Evolutionary conservation across 2,113 vertebrate species (phyloP).

Genomic region (Peromyscus leucopus): DNA sequence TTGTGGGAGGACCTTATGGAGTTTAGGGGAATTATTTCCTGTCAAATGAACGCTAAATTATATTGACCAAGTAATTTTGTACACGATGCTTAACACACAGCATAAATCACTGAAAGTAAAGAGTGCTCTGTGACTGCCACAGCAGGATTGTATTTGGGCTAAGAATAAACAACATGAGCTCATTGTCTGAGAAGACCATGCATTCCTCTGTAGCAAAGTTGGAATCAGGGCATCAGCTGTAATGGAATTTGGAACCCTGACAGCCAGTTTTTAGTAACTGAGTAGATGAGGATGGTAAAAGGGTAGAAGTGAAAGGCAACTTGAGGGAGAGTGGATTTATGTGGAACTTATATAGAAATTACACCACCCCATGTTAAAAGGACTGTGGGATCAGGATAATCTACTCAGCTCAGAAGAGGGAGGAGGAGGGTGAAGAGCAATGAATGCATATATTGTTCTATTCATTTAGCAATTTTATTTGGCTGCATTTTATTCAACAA

Average conservation of each 20-base stretch:
- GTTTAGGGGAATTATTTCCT: background rate
- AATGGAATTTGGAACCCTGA: no score
- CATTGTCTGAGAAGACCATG: background rate
- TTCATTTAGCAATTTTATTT: no score
- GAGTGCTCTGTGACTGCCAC: background rate
- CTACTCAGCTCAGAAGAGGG: background rate
- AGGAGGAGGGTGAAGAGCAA: background rate
- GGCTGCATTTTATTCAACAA: background rate
- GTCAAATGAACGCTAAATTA: background rate
- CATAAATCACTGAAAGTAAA: background rate
- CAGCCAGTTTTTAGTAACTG: background rate
- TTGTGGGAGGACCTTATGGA: background rate
- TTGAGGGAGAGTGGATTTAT: background rate
- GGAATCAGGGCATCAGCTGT: background rate
- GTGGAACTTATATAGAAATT: background rate
- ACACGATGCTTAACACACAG: background rate
- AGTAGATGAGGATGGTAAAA: background rate
- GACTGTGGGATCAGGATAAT: background rate
- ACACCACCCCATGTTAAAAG: fast-evolving
- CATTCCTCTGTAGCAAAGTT: background rate
- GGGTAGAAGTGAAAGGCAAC: background rate
- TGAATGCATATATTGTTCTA: background rate
- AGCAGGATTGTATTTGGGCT: background rate
- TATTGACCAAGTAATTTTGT: background rate
- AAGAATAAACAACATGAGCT: background rate